These are phyloP conservation scores for Psittacara wagleri DNA, from an alignment of 2,113 vertebrate genomes.

Conservation along the genomic window DNA sequence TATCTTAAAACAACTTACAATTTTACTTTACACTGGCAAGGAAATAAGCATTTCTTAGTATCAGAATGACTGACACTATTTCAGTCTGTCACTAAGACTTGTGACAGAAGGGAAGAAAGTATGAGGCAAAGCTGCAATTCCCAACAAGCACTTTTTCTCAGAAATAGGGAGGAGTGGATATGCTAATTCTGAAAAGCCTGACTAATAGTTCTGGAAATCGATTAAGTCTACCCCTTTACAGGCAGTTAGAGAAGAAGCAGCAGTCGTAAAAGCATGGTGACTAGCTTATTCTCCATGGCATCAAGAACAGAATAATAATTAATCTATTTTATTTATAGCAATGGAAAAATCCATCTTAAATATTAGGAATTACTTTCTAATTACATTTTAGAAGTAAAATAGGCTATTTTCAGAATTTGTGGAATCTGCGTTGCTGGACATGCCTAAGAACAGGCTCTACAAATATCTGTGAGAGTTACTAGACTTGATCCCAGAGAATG, in stretches of 20 bases:
- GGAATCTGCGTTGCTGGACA: not conserved
- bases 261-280: not conserved
- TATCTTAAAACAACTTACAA: slow-evolving; percentile 34
- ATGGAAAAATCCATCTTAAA: not conserved
- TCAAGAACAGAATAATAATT: not conserved
- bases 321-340: not conserved
- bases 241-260: not conserved
- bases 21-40: slow-evolving; percentile 3
- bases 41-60: slow-evolving; percentile 41
- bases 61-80: not conserved
- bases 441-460: not conserved
- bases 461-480: not conserved
- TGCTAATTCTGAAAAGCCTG: not conserved
- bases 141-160: not conserved
- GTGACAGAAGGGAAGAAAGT: not conserved
- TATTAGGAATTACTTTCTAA: not conserved
- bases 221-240: not conserved
- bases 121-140: not conserved
- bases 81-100: not conserved
- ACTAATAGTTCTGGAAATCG: not conserved
- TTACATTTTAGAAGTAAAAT: not conserved
- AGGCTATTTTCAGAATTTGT: not conserved
- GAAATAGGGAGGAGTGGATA: not conserved
- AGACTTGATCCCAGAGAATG: not conserved
- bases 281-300: not conserved